These are phyloP conservation scores for Polyploca ridens DNA, from an alignment of 2,888 invertebrate genomes.

Conservation along the genomic window DNA sequence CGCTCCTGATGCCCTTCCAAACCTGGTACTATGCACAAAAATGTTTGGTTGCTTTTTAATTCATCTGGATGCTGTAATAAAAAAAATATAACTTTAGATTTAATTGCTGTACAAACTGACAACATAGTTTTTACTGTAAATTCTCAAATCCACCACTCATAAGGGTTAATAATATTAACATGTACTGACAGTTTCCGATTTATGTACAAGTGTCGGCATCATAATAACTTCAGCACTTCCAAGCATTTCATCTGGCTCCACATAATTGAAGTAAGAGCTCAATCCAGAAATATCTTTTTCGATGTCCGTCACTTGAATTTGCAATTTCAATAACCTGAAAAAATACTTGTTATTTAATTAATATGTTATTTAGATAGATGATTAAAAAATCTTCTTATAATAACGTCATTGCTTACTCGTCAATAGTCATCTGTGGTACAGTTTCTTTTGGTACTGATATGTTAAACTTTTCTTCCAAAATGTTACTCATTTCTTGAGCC, in stretches of 20 bases:
- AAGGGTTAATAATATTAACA: too few relatives aligned
- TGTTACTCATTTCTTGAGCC: background rate
- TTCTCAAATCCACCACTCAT: too few relatives aligned
- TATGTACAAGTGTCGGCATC: slow-evolving; percentile 29
- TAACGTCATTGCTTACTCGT: background rate
- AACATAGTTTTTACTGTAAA: too few relatives aligned
- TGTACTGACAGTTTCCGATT: slow-evolving; percentile 19
- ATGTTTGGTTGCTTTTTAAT: slow-evolving; percentile 26
- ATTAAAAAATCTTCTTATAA: background rate
- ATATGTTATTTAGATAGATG: background rate
- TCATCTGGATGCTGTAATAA: slow-evolving; percentile 28
- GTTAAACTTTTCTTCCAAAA: slow-evolving; percentile 13
- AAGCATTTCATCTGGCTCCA: slow-evolving; percentile 35
- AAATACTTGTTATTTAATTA: background rate
- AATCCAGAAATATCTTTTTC: slow-evolving; percentile 22
- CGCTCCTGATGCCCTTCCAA: slow-evolving; percentile 37
- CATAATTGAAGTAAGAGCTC: slow-evolving; percentile 27
- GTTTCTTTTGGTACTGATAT: slow-evolving; percentile 14
- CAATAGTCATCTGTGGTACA: slow-evolving; percentile 13
- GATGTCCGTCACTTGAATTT: slow-evolving; percentile 4
- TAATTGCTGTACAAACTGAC: too few relatives aligned
- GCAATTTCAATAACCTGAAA: background rate
- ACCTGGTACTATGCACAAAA: slow-evolving; percentile 41
- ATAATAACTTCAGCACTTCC: slow-evolving; percentile 29
- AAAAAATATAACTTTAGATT: background rate